Evolutionary conservation across 1,140 invertebrate species (phyloP).

Genomic region (Trachymyrmex cornetzi): DNA sequence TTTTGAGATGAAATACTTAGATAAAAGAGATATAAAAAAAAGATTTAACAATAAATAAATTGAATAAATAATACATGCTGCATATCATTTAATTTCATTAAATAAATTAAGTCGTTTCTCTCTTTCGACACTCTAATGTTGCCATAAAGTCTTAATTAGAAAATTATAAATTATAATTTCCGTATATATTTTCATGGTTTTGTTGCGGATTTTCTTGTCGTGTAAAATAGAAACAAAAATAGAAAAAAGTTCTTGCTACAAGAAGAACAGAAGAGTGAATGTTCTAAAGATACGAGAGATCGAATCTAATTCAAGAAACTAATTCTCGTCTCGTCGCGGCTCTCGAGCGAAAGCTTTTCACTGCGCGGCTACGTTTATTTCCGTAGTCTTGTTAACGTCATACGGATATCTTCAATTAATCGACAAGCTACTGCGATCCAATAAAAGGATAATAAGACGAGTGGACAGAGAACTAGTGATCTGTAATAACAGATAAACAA

Average conservation of each 20-base stretch:
- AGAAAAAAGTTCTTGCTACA: conserved; percentile 34
- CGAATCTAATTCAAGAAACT: conserved; percentile 74
- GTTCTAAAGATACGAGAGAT: conserved; percentile 77
- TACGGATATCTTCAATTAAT: conserved; percentile 8
- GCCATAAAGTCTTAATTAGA: background rate
- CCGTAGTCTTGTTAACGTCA: background rate
- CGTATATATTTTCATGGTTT: background rate
- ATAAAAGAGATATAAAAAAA: background rate
- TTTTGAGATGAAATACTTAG: background rate
- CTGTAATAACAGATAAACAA: background rate
- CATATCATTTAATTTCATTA: background rate
- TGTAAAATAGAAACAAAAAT: conserved; percentile 64
- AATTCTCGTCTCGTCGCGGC: conserved; percentile 57
- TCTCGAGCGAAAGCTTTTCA: conserved; percentile 22
- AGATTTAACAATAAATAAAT: conserved; percentile 14
- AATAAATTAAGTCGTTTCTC: background rate
- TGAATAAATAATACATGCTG: background rate
- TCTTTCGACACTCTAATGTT: too few relatives aligned
- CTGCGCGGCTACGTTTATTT: background rate
- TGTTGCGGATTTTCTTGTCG: conserved; percentile 16
- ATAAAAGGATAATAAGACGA: background rate
- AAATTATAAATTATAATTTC: conserved; percentile 21
- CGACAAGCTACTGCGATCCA: background rate
- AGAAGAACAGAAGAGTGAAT: conserved; percentile 63
- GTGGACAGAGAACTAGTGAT: background rate